These are phyloP conservation scores for Calosoma granatense DNA, from an alignment of 1,140 invertebrate genomes.

Conservation along the genomic window DNA sequence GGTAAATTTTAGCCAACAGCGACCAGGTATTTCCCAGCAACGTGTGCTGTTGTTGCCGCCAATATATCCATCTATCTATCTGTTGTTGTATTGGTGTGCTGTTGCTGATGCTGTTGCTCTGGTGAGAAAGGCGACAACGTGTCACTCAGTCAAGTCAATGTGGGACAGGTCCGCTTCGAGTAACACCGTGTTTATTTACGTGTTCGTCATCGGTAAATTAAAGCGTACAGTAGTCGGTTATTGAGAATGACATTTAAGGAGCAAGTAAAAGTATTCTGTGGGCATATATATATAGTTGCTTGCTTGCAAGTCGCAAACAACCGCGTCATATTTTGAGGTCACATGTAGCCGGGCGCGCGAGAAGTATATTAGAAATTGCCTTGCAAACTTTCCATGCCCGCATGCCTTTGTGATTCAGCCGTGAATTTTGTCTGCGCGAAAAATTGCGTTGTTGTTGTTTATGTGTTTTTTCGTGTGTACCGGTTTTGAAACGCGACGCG, in stretches of 20 bases:
- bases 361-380: not conserved
- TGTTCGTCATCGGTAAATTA: not conserved
- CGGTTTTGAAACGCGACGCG: too few relatives aligned
- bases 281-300: not conserved
- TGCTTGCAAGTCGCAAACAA: not conserved
- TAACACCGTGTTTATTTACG: not conserved
- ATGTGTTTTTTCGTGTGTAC: too few relatives aligned
- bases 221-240: not conserved
- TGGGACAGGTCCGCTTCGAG: not conserved
- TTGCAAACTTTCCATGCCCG: not conserved
- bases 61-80: too few relatives aligned
- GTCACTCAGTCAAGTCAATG: not conserved
- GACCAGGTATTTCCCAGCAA: too few relatives aligned
- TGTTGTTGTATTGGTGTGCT: not conserved
- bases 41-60: too few relatives aligned
- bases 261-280: not conserved
- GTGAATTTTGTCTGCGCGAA: not conserved
- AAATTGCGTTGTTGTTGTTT: too few relatives aligned
- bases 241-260: not conserved
- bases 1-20: too few relatives aligned
- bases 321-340: not conserved
- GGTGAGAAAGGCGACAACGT: not conserved
- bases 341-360: not conserved
- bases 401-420: not conserved
- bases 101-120: not conserved